Evolutionary conservation across 2,888 invertebrate genomes (phyloP), one percentile per base, ranked within the genome.

Genomic region (Cryptocheilus praepositus): DNA sequence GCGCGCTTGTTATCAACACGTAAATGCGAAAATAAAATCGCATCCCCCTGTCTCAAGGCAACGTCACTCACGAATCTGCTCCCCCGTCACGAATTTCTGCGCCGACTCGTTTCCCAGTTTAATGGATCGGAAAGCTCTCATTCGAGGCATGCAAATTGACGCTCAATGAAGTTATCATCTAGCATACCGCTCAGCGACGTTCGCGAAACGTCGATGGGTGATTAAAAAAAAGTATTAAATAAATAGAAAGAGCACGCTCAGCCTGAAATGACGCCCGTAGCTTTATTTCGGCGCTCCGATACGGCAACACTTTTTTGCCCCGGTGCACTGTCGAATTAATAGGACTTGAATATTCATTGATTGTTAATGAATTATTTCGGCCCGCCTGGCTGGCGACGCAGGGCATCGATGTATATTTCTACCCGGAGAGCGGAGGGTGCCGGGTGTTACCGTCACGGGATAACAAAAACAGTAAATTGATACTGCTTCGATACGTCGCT

Each of bases 281-380:
- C 22, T 22, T 16, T 46, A 44, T 46, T 16, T 25, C 46, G 58
- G n/a, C 8, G 46, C 22, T 15, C 36, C 21, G 16, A 46, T 4
- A 13, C 15, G 36, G 22, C 46, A 25, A 36, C 25, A 16, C 55
- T 55, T 36, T 52, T 73, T 56, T 61, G 61, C 49, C n/a, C 16
- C 0, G 28, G 15, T 3, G 49, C 28, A 21, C 54, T 52, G 51
- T 25, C 60, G 57, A 60, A 73, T 68, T 74, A 70, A 79, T 70
- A 54, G 53, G 21, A 18, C 61, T 71, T 75, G 75, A 79, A 80
- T 79, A 81, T 80, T 76, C 81, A 83, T 76, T 59, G 69, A 77
- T 76, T 63, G 69, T 72, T 76, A 75, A 77, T 81, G 67, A 80
- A 83, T 82, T 80, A 78, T 74, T 74, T 73, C 57, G 57, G 13